phyloP scores from a whole-genome alignment of 2,113 vertebrate species.

The Campylomormyrus numenius region DNA sequence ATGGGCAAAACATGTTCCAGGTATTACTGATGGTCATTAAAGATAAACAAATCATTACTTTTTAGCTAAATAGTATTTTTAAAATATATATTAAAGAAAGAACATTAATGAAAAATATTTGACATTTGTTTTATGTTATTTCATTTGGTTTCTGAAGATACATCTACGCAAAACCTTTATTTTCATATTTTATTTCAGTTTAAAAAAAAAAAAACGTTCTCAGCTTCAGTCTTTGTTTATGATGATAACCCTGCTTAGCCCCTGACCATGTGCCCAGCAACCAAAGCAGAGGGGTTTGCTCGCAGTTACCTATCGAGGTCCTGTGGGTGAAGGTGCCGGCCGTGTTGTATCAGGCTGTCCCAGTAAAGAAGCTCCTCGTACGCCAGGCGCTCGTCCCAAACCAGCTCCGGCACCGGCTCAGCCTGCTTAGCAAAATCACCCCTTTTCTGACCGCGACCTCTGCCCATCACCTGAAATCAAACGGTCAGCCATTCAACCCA shows the following conservation, averaged over 20 bases:
- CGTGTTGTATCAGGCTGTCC: constrained; percentile 62
- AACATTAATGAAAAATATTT: not conserved
- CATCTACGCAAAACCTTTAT: not conserved
- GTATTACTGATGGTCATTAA: not conserved
- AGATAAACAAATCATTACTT: not conserved
- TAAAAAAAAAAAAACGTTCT: not conserved
- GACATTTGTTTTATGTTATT: not conserved
- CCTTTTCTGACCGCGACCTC: constrained; percentile 24
- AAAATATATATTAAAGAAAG: not conserved
- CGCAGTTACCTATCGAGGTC: constrained; percentile 60
- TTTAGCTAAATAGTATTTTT: not conserved
- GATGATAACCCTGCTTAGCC: not conserved
- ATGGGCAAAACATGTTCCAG: not conserved
- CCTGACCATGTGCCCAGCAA: not conserved
- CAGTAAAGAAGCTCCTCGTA: constrained; percentile 71
- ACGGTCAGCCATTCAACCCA: constrained; percentile 31
- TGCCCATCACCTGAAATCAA: constrained; percentile 28
- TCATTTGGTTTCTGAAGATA: not conserved
- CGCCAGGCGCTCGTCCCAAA: constrained; percentile 63
- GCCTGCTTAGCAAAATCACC: constrained; percentile 25
- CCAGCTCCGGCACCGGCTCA: constrained; percentile 18
- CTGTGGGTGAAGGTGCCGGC: constrained; percentile 55
- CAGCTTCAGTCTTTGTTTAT: not conserved
- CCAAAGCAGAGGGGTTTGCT: not conserved
- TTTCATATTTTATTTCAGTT: not conserved